These are phyloP conservation scores for Tonatia bakeri DNA, from an alignment of 2,113 vertebrate genomes.

Conservation along the genomic window DNA sequence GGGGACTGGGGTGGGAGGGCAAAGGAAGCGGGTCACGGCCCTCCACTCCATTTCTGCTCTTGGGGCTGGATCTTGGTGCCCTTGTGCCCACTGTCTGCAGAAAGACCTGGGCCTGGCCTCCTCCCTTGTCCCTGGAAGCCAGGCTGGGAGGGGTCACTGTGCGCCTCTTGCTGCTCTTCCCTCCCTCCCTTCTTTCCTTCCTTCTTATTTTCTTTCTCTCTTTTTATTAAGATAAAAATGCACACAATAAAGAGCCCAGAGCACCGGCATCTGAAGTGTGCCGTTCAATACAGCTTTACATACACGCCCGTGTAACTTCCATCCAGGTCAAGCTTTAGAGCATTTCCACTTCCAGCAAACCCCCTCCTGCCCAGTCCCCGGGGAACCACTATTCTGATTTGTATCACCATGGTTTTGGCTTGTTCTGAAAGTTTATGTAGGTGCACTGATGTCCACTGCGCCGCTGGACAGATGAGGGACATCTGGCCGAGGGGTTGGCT, in stretches of 20 bases:
- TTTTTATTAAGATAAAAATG: not conserved
- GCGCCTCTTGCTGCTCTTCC: too few species aligned
- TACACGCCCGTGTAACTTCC: not conserved
- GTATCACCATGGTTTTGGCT: not conserved
- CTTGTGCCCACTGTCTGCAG: not conserved
- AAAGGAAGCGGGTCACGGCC: not conserved
- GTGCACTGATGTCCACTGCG: not conserved
- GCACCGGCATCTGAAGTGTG: not conserved
- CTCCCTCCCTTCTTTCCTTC: not conserved
- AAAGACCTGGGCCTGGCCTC: not conserved
- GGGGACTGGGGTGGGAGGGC: not conserved
- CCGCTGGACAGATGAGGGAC: not conserved
- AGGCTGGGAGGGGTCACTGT: not conserved
- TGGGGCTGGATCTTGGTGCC: not conserved
- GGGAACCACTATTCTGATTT: not conserved
- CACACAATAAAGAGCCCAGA: not conserved
- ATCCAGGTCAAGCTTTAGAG: not conserved
- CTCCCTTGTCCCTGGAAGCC: not conserved
- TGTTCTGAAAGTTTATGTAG: not conserved
- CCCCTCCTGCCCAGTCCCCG: not conserved
- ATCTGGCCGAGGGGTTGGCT: not conserved
- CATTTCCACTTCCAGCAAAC: too few species aligned
- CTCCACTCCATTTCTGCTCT: not conserved
- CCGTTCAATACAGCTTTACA: not conserved
- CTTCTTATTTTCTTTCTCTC: not conserved